phyloP scores from a whole-genome alignment of 2,797 vertebrate genomes.

The Betta splendens region DNA sequence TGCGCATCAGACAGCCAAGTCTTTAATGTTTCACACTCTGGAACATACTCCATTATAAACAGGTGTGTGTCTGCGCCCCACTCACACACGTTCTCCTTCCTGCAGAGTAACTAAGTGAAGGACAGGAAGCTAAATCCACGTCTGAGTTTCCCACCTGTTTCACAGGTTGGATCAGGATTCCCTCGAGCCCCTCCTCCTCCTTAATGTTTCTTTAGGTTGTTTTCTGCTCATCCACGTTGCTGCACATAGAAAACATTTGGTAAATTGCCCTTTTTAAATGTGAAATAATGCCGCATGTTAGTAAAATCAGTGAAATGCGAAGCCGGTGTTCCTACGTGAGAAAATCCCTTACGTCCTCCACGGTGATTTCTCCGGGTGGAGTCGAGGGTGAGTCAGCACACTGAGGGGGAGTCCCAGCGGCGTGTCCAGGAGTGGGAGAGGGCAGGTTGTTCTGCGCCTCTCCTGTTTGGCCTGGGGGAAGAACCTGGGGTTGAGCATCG shows the following conservation, averaged over 20 bases:
- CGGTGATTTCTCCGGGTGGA: slow-evolving; percentile 92
- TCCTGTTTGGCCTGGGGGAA: slow-evolving; percentile 74
- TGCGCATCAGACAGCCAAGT: slow-evolving; percentile 44
- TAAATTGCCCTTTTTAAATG: background rate
- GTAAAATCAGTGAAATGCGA: too few relatives aligned
- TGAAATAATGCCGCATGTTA: background rate
- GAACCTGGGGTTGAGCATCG: background rate
- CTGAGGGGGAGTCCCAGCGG: slow-evolving; percentile 90
- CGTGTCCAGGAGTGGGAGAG: slow-evolving; percentile 81
- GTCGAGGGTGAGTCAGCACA: slow-evolving; percentile 91
- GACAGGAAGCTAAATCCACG: background rate
- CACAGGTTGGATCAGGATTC: slow-evolving; percentile 95
- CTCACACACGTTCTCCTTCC: background rate
- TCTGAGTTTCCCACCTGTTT: slow-evolving; percentile 63
- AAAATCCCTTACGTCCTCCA: slow-evolving; percentile 95
- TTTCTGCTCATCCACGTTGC: slow-evolving; percentile 91
- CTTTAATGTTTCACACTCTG: slow-evolving; percentile 68
- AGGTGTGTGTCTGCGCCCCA: slow-evolving; percentile 53
- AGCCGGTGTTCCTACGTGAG: slow-evolving; percentile 79
- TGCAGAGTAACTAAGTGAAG: background rate
- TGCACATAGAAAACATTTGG: slow-evolving; percentile 48
- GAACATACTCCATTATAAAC: slow-evolving; percentile 73
- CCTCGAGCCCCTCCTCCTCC: slow-evolving; percentile 85
- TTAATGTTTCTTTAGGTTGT: slow-evolving; percentile 88
- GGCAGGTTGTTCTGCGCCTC: slow-evolving; percentile 83